Conservation (phyloP, 2,113 vertebrate genomes). For the Elanoides forficatus region DNA sequence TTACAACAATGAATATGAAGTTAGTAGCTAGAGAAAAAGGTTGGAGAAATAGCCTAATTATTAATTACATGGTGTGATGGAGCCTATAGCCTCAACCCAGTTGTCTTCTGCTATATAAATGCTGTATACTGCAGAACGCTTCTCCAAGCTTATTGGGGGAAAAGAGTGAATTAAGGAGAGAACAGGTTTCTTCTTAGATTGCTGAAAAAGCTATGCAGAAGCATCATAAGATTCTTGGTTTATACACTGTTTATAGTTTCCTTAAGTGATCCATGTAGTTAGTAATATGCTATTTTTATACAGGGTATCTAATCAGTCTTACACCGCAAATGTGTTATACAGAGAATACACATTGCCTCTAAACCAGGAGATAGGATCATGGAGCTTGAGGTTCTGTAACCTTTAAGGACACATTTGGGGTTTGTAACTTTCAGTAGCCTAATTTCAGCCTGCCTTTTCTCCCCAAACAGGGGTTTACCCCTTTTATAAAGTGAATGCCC, state of each 20-base stretch:
- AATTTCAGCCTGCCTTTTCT: not conserved
- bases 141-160: not conserved
- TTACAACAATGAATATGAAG: not conserved
- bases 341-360: not conserved
- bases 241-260: not conserved
- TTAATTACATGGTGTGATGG: not conserved
- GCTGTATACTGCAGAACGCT: not conserved
- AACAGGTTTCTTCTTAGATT: not conserved
- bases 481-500: not conserved
- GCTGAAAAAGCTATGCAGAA: not conserved
- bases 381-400: not conserved
- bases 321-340: fast-evolving
- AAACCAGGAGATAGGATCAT: not conserved
- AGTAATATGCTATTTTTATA: not conserved
- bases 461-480: not conserved
- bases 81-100: not conserved
- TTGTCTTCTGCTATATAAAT: not conserved
- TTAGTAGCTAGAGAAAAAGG: not conserved
- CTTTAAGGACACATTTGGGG: not conserved
- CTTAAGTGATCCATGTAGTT: not conserved
- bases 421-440: not conserved
- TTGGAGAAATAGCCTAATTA: not conserved
- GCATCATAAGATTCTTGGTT: not conserved
- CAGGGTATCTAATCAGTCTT: not conserved
- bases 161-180: not conserved